Evolutionary conservation across 2,113 vertebrate species (phyloP), one percentile per base, ranked within the genome.

Genomic region (Stegostoma tigrinum): DNA sequence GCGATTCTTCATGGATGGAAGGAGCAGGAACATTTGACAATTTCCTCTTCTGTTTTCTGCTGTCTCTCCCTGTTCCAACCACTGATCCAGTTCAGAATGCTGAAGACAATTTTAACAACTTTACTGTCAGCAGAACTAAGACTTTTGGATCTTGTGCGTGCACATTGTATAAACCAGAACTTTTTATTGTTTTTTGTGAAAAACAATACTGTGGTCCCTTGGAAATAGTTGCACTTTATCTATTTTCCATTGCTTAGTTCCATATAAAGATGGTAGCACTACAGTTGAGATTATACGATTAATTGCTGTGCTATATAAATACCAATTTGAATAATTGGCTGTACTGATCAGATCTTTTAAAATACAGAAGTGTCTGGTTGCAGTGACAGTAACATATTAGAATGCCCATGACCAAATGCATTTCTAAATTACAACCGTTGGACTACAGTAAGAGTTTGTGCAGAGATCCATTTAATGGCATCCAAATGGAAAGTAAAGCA

Each of bases 401-500:
- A 2, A 0, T 95, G 42, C 10, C 68, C 48, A 68, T 52, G 75
- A 52, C 42, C 68, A 75, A 95, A 12, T 95, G 24, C 27, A 75
- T 12, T 93, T 66, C 61, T 93, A 93, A n/a, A 93, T 66, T 24
- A 19, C n/a, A n/a, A n/a, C 61, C 5, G 64, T 93, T 93, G 61
- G 66, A 93, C 67, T 89, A 55, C 72, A 89, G 55, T 89, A 23
- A 48, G 93, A 95, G 67, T 52, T 23, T 42, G 17, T 67, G 48
- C 67, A 66, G 87, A n/a, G 17, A 55, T 61, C 30, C 42, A 72
- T 95, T 72, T 95, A 52, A 72, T 72, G 68, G 24, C 10, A 95
- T 68, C 68, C 45, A 52, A 95, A 95, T 52, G 48, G 38, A 95
- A 95, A 95, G 42, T 30, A 48, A 48, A 45, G 94, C 48, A 95